A percentile compares a stretch with the other conserved stretches of the same genome.
phyloP scores from a whole-genome alignment of 2,113 vertebrate species.

The Ondatra zibethicus region DNA sequence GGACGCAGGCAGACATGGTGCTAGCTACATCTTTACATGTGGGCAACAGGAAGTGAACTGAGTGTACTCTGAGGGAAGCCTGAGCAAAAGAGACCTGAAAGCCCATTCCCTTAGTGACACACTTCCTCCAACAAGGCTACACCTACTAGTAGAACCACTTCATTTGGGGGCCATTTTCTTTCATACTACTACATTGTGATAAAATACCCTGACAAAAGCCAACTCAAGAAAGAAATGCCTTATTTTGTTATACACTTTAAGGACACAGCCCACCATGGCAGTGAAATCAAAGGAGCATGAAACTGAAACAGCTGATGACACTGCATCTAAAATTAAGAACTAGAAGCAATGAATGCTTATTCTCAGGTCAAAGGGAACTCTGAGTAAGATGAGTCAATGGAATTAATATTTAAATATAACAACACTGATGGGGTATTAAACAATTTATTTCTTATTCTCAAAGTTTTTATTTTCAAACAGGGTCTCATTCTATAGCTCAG shows the following conservation, averaged over 20 bases:
- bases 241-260: neutral
- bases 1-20: neutral
- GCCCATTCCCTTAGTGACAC: neutral
- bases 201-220: neutral
- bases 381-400: neutral
- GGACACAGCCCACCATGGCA: neutral
- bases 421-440: neutral
- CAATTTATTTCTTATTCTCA: neutral
- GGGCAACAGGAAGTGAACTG: neutral
- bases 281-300: neutral
- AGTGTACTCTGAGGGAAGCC: neutral
- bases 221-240: neutral
- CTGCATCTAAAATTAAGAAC: neutral
- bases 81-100: neutral
- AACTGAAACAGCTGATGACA: neutral
- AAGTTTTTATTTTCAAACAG: neutral
- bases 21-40: neutral
- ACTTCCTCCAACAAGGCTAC: neutral
- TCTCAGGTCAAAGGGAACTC: neutral
- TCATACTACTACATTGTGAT: neutral
- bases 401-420: neutral
- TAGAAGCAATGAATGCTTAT: neutral
- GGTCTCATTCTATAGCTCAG: neutral
- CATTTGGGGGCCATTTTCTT: neutral
- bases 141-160: neutral